Evolutionary conservation across 2,888 invertebrate species (phyloP).

Genomic region (Epirrhoe tristata): DNA sequence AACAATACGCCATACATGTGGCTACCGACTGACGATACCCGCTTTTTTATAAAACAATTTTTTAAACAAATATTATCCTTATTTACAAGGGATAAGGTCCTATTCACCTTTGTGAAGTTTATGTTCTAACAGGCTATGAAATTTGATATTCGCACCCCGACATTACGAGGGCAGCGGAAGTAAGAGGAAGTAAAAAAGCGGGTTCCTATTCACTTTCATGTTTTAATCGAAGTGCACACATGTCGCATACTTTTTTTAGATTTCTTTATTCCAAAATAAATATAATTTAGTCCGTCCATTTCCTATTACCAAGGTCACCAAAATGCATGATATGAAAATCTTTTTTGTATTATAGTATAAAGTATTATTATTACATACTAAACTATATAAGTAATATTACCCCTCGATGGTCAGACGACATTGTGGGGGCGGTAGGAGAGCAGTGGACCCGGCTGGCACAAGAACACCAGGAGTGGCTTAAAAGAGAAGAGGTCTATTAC

Average conservation of each 20-base stretch:
- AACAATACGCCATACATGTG: constrained; percentile 80
- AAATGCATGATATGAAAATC: neutral
- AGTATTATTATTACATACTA: too few species aligned
- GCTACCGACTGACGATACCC: constrained; percentile 77
- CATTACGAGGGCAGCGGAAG: constrained; percentile 82
- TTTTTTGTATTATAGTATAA: too few species aligned
- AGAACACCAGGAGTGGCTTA: too few species aligned
- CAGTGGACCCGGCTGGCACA: too few species aligned
- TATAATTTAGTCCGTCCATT: neutral
- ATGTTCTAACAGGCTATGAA: constrained; percentile 58
- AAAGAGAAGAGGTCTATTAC: too few species aligned
- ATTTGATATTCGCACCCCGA: constrained; percentile 81
- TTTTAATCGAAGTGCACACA: constrained; percentile 72
- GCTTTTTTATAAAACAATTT: constrained; percentile 48
- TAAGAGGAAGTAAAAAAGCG: constrained; percentile 83
- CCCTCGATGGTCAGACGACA: too few species aligned
- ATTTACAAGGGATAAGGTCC: constrained; percentile 33
- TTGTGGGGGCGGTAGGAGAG: too few species aligned
- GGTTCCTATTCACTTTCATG: constrained; percentile 80
- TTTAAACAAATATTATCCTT: constrained; percentile 48
- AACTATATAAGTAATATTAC: too few species aligned
- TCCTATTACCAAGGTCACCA: neutral
- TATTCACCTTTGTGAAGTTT: constrained; percentile 31
- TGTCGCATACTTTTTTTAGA: constrained; percentile 59
- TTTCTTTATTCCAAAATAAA: neutral